These are phyloP conservation scores for Halichoeres trimaculatus DNA, from an alignment of 2,113 vertebrate genomes.

Conservation along the genomic window DNA sequence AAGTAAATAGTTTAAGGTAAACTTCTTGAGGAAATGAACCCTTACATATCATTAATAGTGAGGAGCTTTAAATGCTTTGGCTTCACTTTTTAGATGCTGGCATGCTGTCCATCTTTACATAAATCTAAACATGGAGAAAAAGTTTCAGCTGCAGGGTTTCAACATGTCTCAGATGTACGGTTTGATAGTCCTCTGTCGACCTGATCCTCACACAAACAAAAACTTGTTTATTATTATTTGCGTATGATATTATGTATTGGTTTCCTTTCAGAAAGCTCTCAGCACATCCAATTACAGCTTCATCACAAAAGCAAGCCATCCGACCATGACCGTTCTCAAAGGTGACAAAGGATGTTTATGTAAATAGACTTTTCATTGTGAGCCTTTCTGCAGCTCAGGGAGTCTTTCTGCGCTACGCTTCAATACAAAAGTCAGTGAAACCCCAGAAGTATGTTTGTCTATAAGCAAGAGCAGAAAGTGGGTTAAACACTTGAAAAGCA, in stretches of 20 bases:
- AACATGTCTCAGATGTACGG: background rate
- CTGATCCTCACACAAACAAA: background rate
- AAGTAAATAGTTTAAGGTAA: too few species aligned
- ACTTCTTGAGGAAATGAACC: too few species aligned
- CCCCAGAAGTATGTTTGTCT: conserved; percentile 57
- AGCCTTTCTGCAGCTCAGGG: conserved; percentile 37
- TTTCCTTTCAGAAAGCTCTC: background rate
- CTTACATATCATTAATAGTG: too few species aligned
- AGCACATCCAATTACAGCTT: conserved; percentile 1
- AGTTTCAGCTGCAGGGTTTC: too few species aligned
- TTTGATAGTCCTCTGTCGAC: background rate
- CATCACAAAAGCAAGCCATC: conserved; percentile 29
- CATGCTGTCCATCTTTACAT: too few species aligned
- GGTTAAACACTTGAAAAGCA: conserved; percentile 66
- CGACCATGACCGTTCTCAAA: conserved; percentile 28
- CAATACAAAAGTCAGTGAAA: conserved; percentile 48
- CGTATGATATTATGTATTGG: background rate
- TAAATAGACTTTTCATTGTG: conserved; percentile 37
- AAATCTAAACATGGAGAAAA: too few species aligned
- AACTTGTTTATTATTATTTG: conserved; percentile 2
- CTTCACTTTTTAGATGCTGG: too few species aligned
- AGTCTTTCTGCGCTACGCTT: conserved; percentile 9
- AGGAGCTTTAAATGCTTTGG: too few species aligned
- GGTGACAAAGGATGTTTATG: conserved; percentile 36
- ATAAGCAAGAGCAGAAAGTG: conserved; percentile 56